Base-by-base conservation (phyloP, 2,113 vertebrate species). In the Xyliphius kryptos region DNA sequence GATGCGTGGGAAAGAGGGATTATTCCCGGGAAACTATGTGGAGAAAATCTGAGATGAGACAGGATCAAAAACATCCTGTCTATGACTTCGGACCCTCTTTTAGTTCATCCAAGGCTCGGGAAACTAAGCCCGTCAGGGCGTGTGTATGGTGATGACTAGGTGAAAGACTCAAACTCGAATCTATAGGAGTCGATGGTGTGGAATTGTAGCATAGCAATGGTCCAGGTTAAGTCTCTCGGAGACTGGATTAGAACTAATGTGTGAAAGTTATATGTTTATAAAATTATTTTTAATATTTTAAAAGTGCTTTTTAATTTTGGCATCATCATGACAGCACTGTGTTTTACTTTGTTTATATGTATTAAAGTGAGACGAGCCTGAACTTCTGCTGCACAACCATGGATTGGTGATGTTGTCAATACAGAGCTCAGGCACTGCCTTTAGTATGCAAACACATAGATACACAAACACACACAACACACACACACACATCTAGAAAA, bases 1-100 rank as follows among this genome's bases (percentile, higher is more conserved):
- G 49, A 74, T 97, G 47, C 75, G 76, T 0, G 94, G 95, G 53
- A 88, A 66, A 69, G 91, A 98, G 71, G 96, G 96, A 32, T 88
- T 98, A 22, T 98, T 98, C 67, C 96, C 96, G 0, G 94, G 94
- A 26, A 98, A 98, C 76, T 97, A 97, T 0, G 96, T 98, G 66
- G 89, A 95, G 82, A 98, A 92, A 81, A 94, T 98, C 70, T 98
- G 84, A 97, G 15, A 17, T 15, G 22, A 20, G n/a, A n/a, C n/a
- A n/a, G n/a, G n/a, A n/a, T n/a, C 14, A 2, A 22, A 38, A 66
- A 49, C 12, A 15, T 16, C 22, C 51, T 22, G n/a, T n/a, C n/a
- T n/a, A 11, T 54, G 36, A 65, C n/a, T n/a, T n/a, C n/a, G n/a
- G n/a, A n/a, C n/a, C 47, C 59, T 21, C 14, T 37, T 14, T 51